Evolutionary conservation across 2,888 invertebrate species (phyloP).

Genomic region (Augochlorella aurata): DNA sequence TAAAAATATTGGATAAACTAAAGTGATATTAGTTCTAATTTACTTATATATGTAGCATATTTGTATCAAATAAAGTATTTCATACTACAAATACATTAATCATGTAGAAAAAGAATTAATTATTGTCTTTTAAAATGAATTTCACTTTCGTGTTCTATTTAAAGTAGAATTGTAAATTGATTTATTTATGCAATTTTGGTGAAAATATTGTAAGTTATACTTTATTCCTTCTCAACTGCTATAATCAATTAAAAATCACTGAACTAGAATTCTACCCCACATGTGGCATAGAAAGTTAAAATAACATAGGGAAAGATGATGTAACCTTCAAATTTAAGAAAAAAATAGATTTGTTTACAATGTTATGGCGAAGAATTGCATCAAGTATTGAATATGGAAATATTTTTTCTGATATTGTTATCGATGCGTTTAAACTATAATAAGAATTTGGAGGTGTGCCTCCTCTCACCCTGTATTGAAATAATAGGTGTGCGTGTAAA

Average conservation of each 20-base stretch:
- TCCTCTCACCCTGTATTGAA: slow-evolving; percentile 62
- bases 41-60: neutral
- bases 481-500: slow-evolving; percentile 42
- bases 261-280: slow-evolving; percentile 2
- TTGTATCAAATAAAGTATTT: neutral
- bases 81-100: neutral
- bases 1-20: neutral
- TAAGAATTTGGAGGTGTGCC: slow-evolving; percentile 66
- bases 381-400: neutral
- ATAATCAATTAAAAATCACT: slow-evolving; percentile 4
- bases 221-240: neutral
- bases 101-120: neutral
- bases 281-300: slow-evolving; percentile 29
- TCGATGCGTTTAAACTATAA: neutral
- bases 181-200: neutral
- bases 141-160: neutral
- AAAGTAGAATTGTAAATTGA: neutral
- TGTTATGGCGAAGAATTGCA: neutral
- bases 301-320: slow-evolving; percentile 65
- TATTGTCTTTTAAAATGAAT: neutral
- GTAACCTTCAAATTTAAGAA: slow-evolving; percentile 67
- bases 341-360: neutral
- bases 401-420: neutral
- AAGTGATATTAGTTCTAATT: neutral
- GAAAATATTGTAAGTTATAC: neutral